Evolutionary conservation across 2,113 vertebrate genomes (phyloP).

Genomic region (Alouatta palliata): DNA sequence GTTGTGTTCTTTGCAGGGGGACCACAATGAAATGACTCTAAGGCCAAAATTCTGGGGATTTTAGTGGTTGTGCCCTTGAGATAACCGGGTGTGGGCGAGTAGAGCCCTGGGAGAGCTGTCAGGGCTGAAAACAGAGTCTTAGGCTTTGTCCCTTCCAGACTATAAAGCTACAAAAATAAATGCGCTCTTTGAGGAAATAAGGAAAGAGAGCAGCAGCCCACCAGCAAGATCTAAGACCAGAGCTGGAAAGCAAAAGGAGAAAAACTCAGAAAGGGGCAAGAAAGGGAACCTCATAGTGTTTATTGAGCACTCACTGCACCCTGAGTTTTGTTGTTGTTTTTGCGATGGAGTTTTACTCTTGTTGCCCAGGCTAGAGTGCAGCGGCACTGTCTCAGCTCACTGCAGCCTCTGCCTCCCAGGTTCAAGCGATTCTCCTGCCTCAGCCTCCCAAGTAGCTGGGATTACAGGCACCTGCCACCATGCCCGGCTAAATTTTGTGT

Average conservation of each 20-base stretch:
- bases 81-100: neutral
- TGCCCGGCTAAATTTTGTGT: too few species aligned
- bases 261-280: neutral
- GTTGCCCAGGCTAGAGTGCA: too few species aligned
- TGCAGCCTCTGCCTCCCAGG: too few species aligned
- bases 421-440: too few species aligned
- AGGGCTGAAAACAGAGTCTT: conserved; percentile 2
- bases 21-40: neutral
- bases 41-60: neutral
- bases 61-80: neutral
- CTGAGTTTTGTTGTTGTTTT: neutral
- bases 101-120: neutral
- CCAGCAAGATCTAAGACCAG: neutral
- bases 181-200: neutral
- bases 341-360: too few species aligned
- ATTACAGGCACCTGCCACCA: too few species aligned
- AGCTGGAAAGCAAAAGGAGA: neutral
- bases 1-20: neutral
- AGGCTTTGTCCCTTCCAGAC: neutral
- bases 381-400: too few species aligned
- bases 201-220: neutral
- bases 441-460: too few species aligned
- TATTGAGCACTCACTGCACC: neutral
- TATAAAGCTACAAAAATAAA: neutral
- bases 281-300: neutral